Base-by-base conservation (phyloP, 2,888 invertebrate genomes). In the Noctua janthe region DNA sequence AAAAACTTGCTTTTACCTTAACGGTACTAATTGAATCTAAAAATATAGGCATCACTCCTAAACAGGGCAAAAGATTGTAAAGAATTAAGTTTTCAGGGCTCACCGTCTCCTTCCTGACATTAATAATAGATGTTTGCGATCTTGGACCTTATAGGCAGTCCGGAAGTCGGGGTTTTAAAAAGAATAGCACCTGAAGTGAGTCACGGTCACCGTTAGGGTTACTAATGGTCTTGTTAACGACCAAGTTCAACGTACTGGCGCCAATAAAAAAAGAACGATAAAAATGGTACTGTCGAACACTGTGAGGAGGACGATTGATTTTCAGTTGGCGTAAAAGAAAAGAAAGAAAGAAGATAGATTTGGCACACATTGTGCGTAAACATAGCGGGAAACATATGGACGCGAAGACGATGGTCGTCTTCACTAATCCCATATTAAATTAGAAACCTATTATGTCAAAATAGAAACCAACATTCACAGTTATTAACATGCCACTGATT, bases 141-240 rank as follows among this genome's bases (percentile, higher is more conserved):
- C 35, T 20, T 64, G 43, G 35, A 15, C 82, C 56, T 51, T 84
- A 74, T 51, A 72, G 15, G 23, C 23, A 39, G 67, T 49, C 64
- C 76, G 88, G 88, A 88, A 86, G 82, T 73, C 66, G 10, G 23
- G 17, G 66, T 62, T 54, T 70, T 20, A 23, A 74, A 81, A 81
- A 74, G 69, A 81, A 70, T 73, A 77, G 67, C 73, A 78, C 67
- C 70, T 71, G 73, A 71, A 66, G 51, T 88, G 88, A 81, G 64
- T 88, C 86, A 81, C 74, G 13, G 67, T 59, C 64, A 35, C 73
- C 59, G 74, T 11, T 64, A 73, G 66, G 82, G 83, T 78, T 85
- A 85, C 85, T 85, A 86, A 87, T 86, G 75, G 73, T 69, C 13
- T 73, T 49, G 77, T 72, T 70, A 77, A 49, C 59, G 76, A 49